Evolutionary conservation across 2,113 vertebrate genomes (phyloP), one percentile per base, ranked within the genome.

Genomic region (Festucalex cinctus): DNA sequence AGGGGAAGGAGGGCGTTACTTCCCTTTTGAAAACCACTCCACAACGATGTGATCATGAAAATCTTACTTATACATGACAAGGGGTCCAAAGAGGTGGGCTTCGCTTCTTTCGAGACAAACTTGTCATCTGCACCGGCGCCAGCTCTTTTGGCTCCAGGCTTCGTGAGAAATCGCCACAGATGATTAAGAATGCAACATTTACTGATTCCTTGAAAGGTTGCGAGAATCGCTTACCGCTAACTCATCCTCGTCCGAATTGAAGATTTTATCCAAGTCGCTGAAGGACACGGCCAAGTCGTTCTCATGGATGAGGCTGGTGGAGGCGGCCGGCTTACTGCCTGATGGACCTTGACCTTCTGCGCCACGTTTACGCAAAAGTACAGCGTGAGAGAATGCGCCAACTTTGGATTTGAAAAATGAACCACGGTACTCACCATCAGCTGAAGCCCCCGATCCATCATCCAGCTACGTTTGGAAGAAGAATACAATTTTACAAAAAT

Each of bases 241-340:
- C 64, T 98, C 95, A 81, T 98, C 95, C 88, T 97, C 95, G 79
- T 98, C 95, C 12, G 95, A 96, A 79, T 98, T 97, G 86, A 98
- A 98, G 80, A 98, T 94, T 89, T 98, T 97, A 91, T 98, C 95
- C 61, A 98, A 91, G 85, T 98, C 95, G 9, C 93, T 97, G 49
- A 93, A 94, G 44, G 95, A 98, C 66, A 97, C 95, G 51, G 95
- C 93, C 66, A 96, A 81, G 81, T 95, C 94, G 53, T 93, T 93
- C 83, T 94, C 94, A 35, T 96, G 94, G 83, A 97, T 94, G 77
- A 98, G 93, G 85, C 96, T 98, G 61, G 94, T 95, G 1, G 96
- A 96, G 65, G 93, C 91, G 60, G 92, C 86, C 63, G 95, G 94
- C 71, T 94, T 95, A 73, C 93, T 94, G 80, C 93, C 92, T 62